A percentile compares a stretch with the other conserved stretches of the same genome.
Evolutionary conservation across 2,888 invertebrate species (phyloP).

Genomic region (Drosophila prostipennis): DNA sequence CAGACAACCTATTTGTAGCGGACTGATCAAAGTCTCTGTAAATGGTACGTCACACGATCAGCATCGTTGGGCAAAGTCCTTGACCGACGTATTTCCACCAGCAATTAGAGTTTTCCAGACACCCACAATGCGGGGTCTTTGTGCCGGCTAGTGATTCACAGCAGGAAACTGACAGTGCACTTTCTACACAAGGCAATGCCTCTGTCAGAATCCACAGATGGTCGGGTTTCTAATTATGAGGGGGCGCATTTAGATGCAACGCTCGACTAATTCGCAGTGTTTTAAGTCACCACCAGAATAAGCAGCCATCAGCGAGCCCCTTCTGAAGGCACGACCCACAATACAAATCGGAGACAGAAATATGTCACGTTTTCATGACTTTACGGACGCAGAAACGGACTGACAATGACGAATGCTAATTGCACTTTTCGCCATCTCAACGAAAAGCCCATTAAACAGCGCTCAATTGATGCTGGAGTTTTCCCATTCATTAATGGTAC

Average conservation of each 20-base stretch:
- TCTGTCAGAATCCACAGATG: constrained; percentile 26
- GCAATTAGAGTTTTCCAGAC: constrained; percentile 18
- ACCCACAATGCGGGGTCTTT: constrained; percentile 23
- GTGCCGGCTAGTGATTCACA: constrained; percentile 25
- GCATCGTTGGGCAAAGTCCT: constrained; percentile 16
- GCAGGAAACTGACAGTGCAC: constrained; percentile 4
- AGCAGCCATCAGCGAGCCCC: constrained; percentile 2
- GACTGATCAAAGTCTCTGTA: constrained; percentile 15
- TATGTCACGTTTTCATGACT: constrained; percentile 63
- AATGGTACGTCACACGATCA: constrained; percentile 27
- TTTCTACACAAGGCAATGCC: constrained; percentile 25
- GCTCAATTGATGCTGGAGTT: constrained; percentile 21
- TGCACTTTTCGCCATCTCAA: constrained; percentile 15
- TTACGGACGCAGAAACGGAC: constrained; percentile 28
- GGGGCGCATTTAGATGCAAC: constrained; percentile 8
- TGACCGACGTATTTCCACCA: neutral
- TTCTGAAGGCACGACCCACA: constrained; percentile 9
- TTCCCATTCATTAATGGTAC: constrained; percentile 37
- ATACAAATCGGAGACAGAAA: constrained; percentile 21
- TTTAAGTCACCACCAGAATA: constrained; percentile 17
- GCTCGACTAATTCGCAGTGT: constrained; percentile 19
- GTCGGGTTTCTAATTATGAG: constrained; percentile 21
- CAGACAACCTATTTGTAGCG: neutral
- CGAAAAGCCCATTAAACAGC: constrained; percentile 27
- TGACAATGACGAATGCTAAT: constrained; percentile 56